Base-by-base conservation (phyloP, 92 coral and sea anemone species). In the Blastomussa wellsi region DNA sequence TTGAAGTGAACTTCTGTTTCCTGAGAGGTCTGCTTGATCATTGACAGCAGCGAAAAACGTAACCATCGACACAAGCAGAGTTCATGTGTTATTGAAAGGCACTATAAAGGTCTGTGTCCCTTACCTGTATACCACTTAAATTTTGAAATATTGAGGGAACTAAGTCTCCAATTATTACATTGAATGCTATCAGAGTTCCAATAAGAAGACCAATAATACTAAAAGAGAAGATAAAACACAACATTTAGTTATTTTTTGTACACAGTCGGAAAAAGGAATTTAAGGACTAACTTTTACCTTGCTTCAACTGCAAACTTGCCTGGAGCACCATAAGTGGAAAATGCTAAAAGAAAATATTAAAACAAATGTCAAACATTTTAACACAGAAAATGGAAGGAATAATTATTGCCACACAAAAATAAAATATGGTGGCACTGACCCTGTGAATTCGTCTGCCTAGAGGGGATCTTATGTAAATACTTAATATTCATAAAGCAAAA, bases 131-230 rank as follows among this genome's bases (percentile, higher is more conserved):
- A 22, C 95, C 97, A 86, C 91, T 89, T 29, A 95, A 57, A 79
- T 92, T 85, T 60, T 91, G 89, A 74, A 97, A 78, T 67, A 97
- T 91, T 8, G 90, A 80, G 38, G 99, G 99, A 48, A 95, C 96
- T 36, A 97, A 91, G 83, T 97, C 99, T 12, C 99, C 99, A 75
- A 97, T 90, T 67, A 97, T 94, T 53, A 97, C 99, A 86, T 94
- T 88, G 82, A 95, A 94, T 47, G 99, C 98, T 76, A 96, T 90
- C 24, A 92, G 85, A 36, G 98, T 97, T 62, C 99, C 99, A 28
- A 89, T 82, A 59, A 91, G 74, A 51, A 94, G 91, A 66, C 99
- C 99, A 59, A 97, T 97, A 39, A 95, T 95, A 74, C 99, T 95
- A 57, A 24, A 79, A 67, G 41, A 75, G 66, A 77, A 71, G 11